phyloP scores from a whole-genome alignment of 2,888 invertebrate species.

The Lacanobia oleracea region DNA sequence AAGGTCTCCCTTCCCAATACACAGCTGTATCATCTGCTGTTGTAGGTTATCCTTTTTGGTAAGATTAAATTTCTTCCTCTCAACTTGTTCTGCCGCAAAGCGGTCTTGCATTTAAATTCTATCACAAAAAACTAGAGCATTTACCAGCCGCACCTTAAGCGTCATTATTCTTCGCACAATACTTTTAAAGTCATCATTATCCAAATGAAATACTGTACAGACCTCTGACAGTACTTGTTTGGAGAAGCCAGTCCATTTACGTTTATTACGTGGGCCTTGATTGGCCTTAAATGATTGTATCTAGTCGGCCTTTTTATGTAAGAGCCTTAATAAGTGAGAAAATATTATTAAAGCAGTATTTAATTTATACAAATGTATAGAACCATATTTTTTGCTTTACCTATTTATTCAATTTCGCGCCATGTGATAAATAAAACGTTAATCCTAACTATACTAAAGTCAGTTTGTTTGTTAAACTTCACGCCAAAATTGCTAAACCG shows the following conservation, averaged over 20 bases:
- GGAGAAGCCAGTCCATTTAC: slow-evolving; percentile 48
- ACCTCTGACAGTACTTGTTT: slow-evolving; percentile 51
- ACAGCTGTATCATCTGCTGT: too few relatives aligned
- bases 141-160: neutral
- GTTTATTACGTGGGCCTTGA: slow-evolving; percentile 54
- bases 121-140: slow-evolving; percentile 16
- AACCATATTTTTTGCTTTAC: neutral
- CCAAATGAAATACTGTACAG: slow-evolving; percentile 50
- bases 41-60: too few relatives aligned
- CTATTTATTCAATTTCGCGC: neutral
- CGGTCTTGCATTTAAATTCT: neutral
- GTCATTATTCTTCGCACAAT: neutral
- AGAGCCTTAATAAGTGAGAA: slow-evolving; percentile 24
- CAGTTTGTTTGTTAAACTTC: too few relatives aligned
- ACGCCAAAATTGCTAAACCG: too few relatives aligned
- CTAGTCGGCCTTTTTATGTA: slow-evolving; percentile 36
- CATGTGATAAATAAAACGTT: neutral
- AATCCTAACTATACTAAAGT: too few relatives aligned
- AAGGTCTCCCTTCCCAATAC: too few relatives aligned
- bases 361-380: slow-evolving; percentile 12
- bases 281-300: slow-evolving; percentile 41
- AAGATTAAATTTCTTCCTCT: neutral
- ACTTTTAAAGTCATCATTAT: slow-evolving; percentile 43
- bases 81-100: neutral
- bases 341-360: slow-evolving; percentile 16